Evolutionary conservation across 2,113 vertebrate species (phyloP), one percentile per base, ranked within the genome.

Genomic region (Pitta sordida): DNA sequence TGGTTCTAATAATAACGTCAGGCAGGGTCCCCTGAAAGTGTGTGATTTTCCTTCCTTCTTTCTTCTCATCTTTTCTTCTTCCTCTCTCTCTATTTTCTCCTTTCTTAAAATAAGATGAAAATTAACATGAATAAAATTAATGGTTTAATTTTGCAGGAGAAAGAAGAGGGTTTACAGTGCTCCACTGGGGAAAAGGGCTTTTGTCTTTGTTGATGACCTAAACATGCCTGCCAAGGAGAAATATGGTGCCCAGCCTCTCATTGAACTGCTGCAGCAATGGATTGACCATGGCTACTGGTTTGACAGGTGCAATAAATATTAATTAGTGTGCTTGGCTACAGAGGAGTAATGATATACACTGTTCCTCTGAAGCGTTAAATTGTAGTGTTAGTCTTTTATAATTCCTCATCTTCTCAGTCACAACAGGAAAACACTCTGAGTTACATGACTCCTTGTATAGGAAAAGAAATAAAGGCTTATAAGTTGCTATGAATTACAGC

Each of bases 221-320:
- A 98, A 98, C 97, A 91, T 95, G 97, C 97, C 98, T 97, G 98
- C 98, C 96, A 98, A 98, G 96, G 97, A 98, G 97, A 98, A 98
- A 96, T 97, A 98, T 88, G 96, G 97, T 96, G 97, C 97, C 97
- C 98, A 97, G 97, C 98, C 97, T 97, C 97, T 98, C 96, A 98
- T 95, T 97, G 98, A 98, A 97, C 97, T 97, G 97, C 98, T 94
- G 94, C 95, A 82, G 97, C 97, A 98, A 98, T 98, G 97, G 97
- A 98, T 98, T 97, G 98, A 98, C 97, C 83, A 84, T 64, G 97
- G 97, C 97, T 97, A 97, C 97, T 94, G 96, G 97, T 97, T 97
- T 98, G 98, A 98, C 98, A 98, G 98, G 98, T 98, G 98, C 97
- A 98, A 98, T 98, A 98, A 98, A 98, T 98, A 98, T 98, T 98